Evolutionary conservation across 2,797 vertebrate species (phyloP).

Genomic region (Dipus sagitta): DNA sequence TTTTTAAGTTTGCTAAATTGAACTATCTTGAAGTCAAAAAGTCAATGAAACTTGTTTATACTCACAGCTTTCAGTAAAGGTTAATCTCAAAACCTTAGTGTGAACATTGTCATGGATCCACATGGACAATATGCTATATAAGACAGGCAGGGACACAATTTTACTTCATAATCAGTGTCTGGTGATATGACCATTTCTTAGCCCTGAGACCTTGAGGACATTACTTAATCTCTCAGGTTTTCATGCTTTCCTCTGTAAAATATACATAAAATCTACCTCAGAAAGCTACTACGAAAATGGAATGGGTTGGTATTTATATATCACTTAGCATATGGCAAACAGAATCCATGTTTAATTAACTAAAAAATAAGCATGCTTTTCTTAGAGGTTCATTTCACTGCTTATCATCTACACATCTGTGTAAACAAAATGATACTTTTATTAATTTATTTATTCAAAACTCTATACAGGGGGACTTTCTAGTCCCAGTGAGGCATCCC

Average conservation of each 20-base stretch:
- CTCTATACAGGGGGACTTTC: background rate
- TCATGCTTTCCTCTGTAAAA: background rate
- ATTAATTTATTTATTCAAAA: slow-evolving; percentile 24
- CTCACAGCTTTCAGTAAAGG: background rate
- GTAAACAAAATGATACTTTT: slow-evolving; percentile 25
- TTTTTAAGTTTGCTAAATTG: background rate
- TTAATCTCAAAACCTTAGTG: background rate
- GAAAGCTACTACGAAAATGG: background rate
- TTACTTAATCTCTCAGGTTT: background rate
- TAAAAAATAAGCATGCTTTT: background rate
- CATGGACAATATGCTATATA: background rate
- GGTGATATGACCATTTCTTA: background rate
- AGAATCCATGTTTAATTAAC: background rate
- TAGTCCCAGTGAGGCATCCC: background rate
- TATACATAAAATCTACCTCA: background rate
- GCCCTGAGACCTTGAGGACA: background rate
- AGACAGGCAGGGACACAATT: background rate
- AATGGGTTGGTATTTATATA: slow-evolving; percentile 3
- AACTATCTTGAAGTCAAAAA: background rate
- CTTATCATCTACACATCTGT: slow-evolving; percentile 47
- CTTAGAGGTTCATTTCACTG: slow-evolving; percentile 58
- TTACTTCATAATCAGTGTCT: background rate
- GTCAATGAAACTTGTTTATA: background rate
- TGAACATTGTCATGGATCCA: background rate
- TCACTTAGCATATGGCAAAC: background rate